These are phyloP conservation scores for Heliothis peltigera DNA, from an alignment of 2,888 invertebrate species.

Conservation along the genomic window DNA sequence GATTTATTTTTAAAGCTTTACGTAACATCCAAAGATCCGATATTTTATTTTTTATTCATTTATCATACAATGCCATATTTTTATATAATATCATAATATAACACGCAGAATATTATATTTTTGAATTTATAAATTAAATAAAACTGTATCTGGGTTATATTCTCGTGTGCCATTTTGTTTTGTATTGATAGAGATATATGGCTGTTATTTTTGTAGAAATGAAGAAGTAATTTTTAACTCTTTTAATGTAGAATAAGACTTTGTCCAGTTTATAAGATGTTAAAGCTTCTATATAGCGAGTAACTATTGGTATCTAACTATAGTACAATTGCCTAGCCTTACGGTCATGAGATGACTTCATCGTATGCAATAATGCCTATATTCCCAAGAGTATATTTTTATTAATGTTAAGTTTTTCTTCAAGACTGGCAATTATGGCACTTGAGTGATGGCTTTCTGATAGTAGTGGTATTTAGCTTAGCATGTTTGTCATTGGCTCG, in stretches of 20 bases:
- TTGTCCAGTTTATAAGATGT: slow-evolving; percentile 73
- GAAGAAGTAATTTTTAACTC: slow-evolving; percentile 47
- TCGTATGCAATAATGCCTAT: slow-evolving; percentile 58
- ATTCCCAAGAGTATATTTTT: slow-evolving; percentile 60
- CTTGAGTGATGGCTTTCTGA: slow-evolving; percentile 66
- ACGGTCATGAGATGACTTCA: slow-evolving; percentile 73
- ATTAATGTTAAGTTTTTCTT: slow-evolving; percentile 72
- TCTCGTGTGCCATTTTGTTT: slow-evolving; percentile 81
- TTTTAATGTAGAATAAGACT: slow-evolving; percentile 65
- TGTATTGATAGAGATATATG: slow-evolving; percentile 61
- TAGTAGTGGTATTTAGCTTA: slow-evolving; percentile 69
- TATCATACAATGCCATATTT: slow-evolving; percentile 37
- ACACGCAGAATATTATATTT: slow-evolving; percentile 44
- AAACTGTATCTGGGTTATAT: slow-evolving; percentile 52
- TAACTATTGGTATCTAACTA: slow-evolving; percentile 70
- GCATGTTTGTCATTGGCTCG: slow-evolving; percentile 77
- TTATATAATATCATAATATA: slow-evolving; percentile 37
- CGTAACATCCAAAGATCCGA: slow-evolving; percentile 34
- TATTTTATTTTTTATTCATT: slow-evolving; percentile 42
- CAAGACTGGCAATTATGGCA: slow-evolving; percentile 75
- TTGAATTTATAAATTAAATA: slow-evolving; percentile 25
- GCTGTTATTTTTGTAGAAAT: slow-evolving; percentile 66
- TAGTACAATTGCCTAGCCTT: slow-evolving; percentile 87
- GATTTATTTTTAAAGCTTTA: slow-evolving; percentile 29
- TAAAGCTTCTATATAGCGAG: slow-evolving; percentile 65